Evolutionary conservation across 2,888 invertebrate species (phyloP), one percentile per base, ranked within the genome.

Genomic region (Abrostola tripartita): DNA sequence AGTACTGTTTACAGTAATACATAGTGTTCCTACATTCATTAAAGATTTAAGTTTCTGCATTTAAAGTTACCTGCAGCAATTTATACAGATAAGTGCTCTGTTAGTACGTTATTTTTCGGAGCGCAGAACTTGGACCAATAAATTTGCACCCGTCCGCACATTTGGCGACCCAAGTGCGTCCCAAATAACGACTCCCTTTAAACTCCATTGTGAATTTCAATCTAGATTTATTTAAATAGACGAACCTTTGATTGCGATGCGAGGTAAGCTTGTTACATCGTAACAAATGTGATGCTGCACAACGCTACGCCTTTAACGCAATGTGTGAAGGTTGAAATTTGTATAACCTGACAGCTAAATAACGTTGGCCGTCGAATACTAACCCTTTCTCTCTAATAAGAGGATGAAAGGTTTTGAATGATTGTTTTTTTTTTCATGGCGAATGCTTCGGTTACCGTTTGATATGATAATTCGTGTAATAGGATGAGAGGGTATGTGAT

Each of bases 391-490:
- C 85, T 87, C 85, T 91, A 90, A 90, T 92, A 91, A 92, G 91
- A 90, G 92, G 91, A 92, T 92, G 92, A 90, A 91, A 92, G 92
- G 89, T 90, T 88, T 88, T 86, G 89, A 89, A 88, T 86, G 88
- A 86, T 88, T 90, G 90, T 90, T 90, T 84, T 85, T 87, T 90
- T 91, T 92, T 92, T 90, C 82, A 84, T 81, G 79, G 84, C 84
- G 81, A 85, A 88, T 86, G 88, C 88, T 84, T 88, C 87, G 88
- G 85, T 82, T 88, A 80, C 83, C 89, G 92, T 93, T 93, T 93
- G 93, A 92, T 93, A 93, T 93, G 93, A 92, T 93, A 93, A 93
- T 93, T 90, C 83, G 69, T 83, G 83, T 93, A 92, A 92, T 90
- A 89, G 91, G 89, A 90, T 90, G 88, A 86, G 85, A 79, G 80